Evolutionary conservation across 2,113 vertebrate species (phyloP).

Genomic region (Gracilinanus agilis): DNA sequence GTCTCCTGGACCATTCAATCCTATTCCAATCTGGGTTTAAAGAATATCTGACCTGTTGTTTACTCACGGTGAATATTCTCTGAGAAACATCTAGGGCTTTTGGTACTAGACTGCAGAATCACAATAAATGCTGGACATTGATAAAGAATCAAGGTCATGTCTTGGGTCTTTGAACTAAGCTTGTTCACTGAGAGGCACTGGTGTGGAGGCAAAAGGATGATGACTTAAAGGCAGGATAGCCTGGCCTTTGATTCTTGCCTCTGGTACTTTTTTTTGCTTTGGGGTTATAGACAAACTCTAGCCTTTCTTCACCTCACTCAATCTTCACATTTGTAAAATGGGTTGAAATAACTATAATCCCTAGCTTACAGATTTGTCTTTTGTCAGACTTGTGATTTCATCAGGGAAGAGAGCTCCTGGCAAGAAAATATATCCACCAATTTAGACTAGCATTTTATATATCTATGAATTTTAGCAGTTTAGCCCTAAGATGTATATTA

Average conservation of each 20-base stretch:
- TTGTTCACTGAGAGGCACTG: neutral
- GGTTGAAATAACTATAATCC: neutral
- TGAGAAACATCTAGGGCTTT: constrained; percentile 25
- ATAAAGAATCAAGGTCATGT: neutral
- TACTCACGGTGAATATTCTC: constrained; percentile 47
- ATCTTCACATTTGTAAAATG: neutral
- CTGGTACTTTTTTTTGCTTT: neutral
- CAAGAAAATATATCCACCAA: neutral
- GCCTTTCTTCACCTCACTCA: neutral
- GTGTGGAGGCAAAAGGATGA: neutral
- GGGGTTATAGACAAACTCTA: neutral
- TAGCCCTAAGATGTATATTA: neutral
- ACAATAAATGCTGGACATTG: neutral
- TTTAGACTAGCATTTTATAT: neutral
- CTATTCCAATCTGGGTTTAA: constrained; percentile 22
- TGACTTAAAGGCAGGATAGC: neutral
- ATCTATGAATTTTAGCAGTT: neutral
- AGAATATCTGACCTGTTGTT: constrained; percentile 11
- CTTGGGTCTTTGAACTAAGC: neutral
- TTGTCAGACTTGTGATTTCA: neutral
- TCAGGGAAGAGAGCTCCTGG: neutral
- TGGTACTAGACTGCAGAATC: neutral
- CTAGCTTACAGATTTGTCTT: neutral
- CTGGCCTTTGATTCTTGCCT: neutral
- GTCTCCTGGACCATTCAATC: constrained; percentile 20